A percentile compares a stretch with the other conserved stretches of the same genome.
Evolutionary conservation across 1,140 invertebrate genomes (phyloP).

Genomic region (Propsilocerus akamusi): DNA sequence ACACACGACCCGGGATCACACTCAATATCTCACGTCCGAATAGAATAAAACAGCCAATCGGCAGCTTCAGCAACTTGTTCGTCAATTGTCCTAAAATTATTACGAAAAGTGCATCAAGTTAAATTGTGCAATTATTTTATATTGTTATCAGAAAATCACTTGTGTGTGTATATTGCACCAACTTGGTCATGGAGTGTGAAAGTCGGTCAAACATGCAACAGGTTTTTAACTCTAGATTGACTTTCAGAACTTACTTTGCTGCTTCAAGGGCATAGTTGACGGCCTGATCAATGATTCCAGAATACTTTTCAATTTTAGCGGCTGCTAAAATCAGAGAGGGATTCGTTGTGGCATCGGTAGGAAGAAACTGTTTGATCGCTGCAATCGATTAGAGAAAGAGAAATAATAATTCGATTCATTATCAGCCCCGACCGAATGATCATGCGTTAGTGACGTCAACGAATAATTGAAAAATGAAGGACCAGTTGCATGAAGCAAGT

Average conservation of each 20-base stretch:
- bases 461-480: conserved; percentile 9
- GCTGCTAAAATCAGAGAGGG: conserved; percentile 92
- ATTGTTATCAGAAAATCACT: no score
- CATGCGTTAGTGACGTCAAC: no score
- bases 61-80: conserved; percentile 64
- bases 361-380: conserved; percentile 94
- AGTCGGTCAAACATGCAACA: no score
- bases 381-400: no score
- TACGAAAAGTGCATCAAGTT: neutral
- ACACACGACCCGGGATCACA: conserved; percentile 93
- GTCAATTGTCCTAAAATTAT: conserved; percentile 31
- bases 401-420: conserved; percentile 16
- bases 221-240: no score
- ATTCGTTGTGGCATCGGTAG: conserved; percentile 99
- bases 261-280: conserved; percentile 64
- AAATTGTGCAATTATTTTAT: neutral
- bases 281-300: conserved; percentile 73
- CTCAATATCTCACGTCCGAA: conserved; percentile 96
- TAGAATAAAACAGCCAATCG: conserved; percentile 80
- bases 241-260: conserved; percentile 32
- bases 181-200: no score
- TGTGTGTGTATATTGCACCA: no score
- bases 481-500: no score
- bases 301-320: conserved; percentile 79
- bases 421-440: no score